Evolutionary conservation across 2,797 vertebrate species (phyloP).

Genomic region (Eulemur albifrons): DNA sequence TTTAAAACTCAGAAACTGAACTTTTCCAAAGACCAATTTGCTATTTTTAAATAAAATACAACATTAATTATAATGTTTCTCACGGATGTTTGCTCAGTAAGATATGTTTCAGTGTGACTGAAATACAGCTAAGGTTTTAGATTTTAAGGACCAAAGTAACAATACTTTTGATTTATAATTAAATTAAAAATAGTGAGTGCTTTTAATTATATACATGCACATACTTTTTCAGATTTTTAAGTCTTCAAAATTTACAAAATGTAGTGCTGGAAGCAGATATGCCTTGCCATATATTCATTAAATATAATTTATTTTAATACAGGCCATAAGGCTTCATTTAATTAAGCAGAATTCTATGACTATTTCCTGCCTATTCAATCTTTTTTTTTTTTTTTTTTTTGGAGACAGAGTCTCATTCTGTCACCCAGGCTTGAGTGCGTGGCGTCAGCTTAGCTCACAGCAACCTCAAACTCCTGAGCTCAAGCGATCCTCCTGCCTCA

Average conservation of each 20-base stretch:
- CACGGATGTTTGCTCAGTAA: not conserved
- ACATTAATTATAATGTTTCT: not conserved
- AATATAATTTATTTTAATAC: not conserved
- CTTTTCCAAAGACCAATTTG: not conserved
- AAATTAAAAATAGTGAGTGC: not conserved
- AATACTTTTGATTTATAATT: not conserved
- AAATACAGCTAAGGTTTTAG: not conserved
- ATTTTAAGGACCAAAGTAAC: not conserved
- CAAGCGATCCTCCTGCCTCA: too few species aligned
- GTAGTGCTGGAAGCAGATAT: not conserved
- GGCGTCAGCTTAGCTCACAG: too few species aligned
- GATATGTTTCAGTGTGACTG: not conserved
- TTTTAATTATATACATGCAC: not conserved
- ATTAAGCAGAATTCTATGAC: not conserved
- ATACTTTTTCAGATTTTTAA: not conserved
- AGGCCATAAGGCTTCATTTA: not conserved
- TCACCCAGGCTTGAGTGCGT: too few species aligned
- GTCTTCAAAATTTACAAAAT: constrained; percentile 3
- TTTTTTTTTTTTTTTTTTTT: too few species aligned
- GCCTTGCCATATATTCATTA: not conserved
- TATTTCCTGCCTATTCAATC: not conserved
- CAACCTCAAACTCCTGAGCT: too few species aligned
- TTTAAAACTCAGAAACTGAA: not conserved
- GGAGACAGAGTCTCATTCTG: too few species aligned
- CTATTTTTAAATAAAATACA: not conserved